Conservation (phyloP, 2,888 invertebrate genomes). For the Oithona nana region DNA sequence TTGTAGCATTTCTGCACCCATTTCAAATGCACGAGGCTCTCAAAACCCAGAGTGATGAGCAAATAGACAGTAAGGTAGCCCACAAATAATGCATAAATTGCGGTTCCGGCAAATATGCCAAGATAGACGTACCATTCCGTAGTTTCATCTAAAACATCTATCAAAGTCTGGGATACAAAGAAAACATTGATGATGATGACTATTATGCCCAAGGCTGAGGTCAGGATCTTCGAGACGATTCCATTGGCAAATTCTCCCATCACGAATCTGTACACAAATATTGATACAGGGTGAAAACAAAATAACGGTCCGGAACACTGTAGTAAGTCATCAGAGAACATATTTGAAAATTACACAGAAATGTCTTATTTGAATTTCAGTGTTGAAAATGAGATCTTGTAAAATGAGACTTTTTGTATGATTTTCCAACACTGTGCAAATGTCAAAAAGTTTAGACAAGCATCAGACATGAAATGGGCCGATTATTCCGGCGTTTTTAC, state of each 20-base stretch:
- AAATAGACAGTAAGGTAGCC: conserved; percentile 25
- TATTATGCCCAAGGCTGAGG: conserved; percentile 43
- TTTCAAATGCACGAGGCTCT: neutral
- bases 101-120: conserved; percentile 24
- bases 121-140: conserved; percentile 27
- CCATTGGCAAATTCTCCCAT: conserved; percentile 22
- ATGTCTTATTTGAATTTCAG: no score
- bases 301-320: no score
- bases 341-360: no score
- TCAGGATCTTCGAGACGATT: conserved; percentile 42
- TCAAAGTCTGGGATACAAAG: conserved; percentile 46
- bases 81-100: conserved; percentile 29
- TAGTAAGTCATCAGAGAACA: no score
- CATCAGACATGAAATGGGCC: no score
- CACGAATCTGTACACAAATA: conserved; percentile 5
- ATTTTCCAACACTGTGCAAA: no score
- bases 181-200: conserved; percentile 60
- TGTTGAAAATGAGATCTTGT: no score
- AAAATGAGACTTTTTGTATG: no score
- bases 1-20: neutral
- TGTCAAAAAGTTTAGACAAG: no score
- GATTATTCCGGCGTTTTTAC: no score
- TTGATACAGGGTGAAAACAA: no score
- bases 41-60: neutral
- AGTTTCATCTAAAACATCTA: conserved; percentile 21